These are phyloP conservation scores for Epinephelus awoara DNA, from an alignment of 2,797 vertebrate genomes.

Conservation along the genomic window DNA sequence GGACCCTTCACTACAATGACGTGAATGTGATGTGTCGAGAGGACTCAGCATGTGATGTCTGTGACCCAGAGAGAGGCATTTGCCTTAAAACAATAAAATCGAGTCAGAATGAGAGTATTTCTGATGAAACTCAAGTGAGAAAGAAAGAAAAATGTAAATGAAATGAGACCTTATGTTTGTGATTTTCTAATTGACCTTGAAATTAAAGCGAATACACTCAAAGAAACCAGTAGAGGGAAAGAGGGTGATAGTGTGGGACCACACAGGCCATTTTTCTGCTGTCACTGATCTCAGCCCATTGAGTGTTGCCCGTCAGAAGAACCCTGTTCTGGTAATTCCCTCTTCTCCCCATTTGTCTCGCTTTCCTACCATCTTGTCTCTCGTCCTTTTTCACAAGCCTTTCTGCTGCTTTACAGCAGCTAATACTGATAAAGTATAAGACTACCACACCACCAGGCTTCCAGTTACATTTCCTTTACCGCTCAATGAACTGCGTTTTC, in stretches of 20 bases:
- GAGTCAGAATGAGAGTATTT: background rate
- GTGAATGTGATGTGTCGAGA: slow-evolving; percentile 63
- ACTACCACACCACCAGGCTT: slow-evolving; percentile 60
- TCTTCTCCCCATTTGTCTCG: slow-evolving; percentile 70
- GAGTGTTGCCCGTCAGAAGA: slow-evolving; percentile 89
- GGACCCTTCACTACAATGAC: slow-evolving; percentile 17
- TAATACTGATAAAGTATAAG: slow-evolving; percentile 73
- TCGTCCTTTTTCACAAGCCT: slow-evolving; percentile 55
- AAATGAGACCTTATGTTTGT: background rate
- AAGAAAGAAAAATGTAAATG: slow-evolving; percentile 4
- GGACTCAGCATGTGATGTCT: slow-evolving; percentile 64
- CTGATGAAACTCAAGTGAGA: background rate
- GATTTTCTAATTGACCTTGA: slow-evolving; percentile 11
- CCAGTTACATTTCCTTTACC: slow-evolving; percentile 76
- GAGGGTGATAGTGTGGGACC: slow-evolving; percentile 44
- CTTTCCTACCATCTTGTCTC: slow-evolving; percentile 73
- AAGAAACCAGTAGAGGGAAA: slow-evolving; percentile 14
- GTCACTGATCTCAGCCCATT: slow-evolving; percentile 91
- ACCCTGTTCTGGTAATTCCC: slow-evolving; percentile 78
- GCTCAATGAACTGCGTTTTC: slow-evolving; percentile 61
- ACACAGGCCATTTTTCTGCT: slow-evolving; percentile 72
- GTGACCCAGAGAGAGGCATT: slow-evolving; percentile 45
- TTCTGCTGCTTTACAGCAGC: slow-evolving; percentile 60
- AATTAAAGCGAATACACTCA: background rate
- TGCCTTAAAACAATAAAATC: slow-evolving; percentile 6